Base-by-base conservation (phyloP, 2,113 vertebrate species). In the Muntiacus muntjak region DNA sequence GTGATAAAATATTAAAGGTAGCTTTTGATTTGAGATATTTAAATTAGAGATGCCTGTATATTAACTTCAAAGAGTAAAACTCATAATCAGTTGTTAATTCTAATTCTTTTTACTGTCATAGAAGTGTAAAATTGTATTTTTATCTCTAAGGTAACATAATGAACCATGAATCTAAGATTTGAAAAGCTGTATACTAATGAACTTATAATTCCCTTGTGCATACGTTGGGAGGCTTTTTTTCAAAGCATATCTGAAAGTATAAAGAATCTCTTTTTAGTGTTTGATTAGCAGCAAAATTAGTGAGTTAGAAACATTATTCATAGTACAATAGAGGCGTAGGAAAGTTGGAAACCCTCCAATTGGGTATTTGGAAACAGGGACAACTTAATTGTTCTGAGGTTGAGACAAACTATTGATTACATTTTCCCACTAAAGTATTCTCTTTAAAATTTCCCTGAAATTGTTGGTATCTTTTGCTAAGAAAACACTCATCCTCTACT, bases 281-380 rank as follows among this genome's bases (percentile, higher is more conserved):
- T 98, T 99, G 98, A 99, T 98, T 98, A 98, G 93, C 93, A 98
- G 97, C 96, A 98, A 98, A 99, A 98, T 98, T 98, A 98, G 81
- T 94, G 91, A 97, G 88, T 89, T 98, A 97, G 97, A 98, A 98
- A 97, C 89, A 92, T 97, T 98, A 97, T 98, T 98, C 96, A 97
- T 98, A 98, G 98, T 94, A 98, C 87, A 91, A 95, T 85, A 87
- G 92, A 98, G 97, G 97, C 50, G 86, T 89, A 79, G 62, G 87
- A 96, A 98, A 94, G 87, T 3, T 93, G 94, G 97, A 94, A 97
- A 91, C 19, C 64, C 89, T 98, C 92, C 97, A 97, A 33, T 62
- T 55, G 93, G 87, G 97, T 98, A 97, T 98, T 98, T 97, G 98
- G 96, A 98, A 98, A 98, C 87, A 93, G 95, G 96, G 95, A 85